phyloP scores from a whole-genome alignment of 2,888 invertebrate genomes.

The Cataglyphis albicans region DNA sequence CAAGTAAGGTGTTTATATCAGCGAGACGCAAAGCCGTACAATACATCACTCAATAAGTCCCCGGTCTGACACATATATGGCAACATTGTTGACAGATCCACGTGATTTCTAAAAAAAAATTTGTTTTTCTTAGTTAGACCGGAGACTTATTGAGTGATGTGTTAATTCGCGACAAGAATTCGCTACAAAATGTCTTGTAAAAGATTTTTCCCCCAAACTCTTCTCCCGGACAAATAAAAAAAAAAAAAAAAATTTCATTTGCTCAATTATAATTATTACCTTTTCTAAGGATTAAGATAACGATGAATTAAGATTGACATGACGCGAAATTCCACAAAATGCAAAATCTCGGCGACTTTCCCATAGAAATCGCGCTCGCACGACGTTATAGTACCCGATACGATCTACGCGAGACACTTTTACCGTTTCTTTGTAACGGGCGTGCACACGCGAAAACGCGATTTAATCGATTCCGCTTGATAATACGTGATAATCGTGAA shows the following conservation, averaged over 20 bases:
- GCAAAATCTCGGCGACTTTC: slow-evolving; percentile 41
- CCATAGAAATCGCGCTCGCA: slow-evolving; percentile 34
- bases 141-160: too few relatives aligned
- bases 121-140: too few relatives aligned
- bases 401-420: slow-evolving; percentile 44
- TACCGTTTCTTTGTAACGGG: slow-evolving; percentile 30
- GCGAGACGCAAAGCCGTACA: not conserved
- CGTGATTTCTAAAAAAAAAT: too few relatives aligned
- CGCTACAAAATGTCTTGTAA: not conserved
- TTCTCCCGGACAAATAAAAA: too few relatives aligned
- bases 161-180: not conserved
- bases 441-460: slow-evolving; percentile 33
- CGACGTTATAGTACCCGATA: slow-evolving; percentile 24
- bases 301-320: not conserved
- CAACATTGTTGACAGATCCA: too few relatives aligned
- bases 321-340: slow-evolving; percentile 7
- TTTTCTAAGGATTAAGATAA: not conserved
- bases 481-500: slow-evolving; percentile 8
- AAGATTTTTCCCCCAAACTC: not conserved
- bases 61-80: too few relatives aligned
- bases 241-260: not conserved
- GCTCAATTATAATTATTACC: not conserved
- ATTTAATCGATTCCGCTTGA: slow-evolving; percentile 52
- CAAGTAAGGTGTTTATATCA: not conserved
- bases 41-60: too few relatives aligned